These are phyloP conservation scores for Lordiphosa fenestrarum DNA, from an alignment of 2,888 invertebrate species.

Conservation along the genomic window DNA sequence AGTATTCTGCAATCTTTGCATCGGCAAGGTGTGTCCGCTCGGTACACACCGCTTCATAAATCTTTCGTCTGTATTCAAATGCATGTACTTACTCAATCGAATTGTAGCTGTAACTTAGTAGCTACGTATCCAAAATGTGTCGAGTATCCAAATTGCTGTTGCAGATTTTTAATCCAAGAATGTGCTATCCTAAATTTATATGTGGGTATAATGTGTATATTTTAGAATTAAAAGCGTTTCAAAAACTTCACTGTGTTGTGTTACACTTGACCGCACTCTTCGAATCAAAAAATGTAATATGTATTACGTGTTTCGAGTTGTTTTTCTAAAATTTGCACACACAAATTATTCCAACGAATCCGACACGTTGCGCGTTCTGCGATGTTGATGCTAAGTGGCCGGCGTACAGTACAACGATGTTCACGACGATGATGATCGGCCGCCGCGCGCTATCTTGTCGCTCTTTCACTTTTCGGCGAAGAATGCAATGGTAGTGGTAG, in stretches of 20 bases:
- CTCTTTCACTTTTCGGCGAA: constrained; percentile 47
- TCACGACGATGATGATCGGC: constrained; percentile 24
- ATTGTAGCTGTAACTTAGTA: constrained; percentile 49
- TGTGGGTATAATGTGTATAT: constrained; percentile 18
- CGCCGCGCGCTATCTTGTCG: constrained; percentile 15
- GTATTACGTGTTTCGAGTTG: constrained; percentile 23
- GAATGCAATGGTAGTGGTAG: constrained; percentile 46
- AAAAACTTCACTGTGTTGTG: constrained; percentile 49
- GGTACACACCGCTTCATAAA: constrained; percentile 2
- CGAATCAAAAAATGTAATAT: constrained; percentile 23
- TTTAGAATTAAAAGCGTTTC: constrained; percentile 21
- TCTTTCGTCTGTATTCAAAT: constrained; percentile 2
- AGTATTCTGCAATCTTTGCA: constrained; percentile 12
- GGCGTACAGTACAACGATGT: constrained; percentile 7
- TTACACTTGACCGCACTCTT: constrained; percentile 37
- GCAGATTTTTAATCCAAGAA: constrained; percentile 62
- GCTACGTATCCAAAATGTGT: constrained; percentile 50
- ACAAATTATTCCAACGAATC: constrained; percentile 28
- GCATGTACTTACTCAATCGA: constrained; percentile 61
- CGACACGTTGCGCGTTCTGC: constrained; percentile 43
- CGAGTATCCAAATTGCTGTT: constrained; percentile 62
- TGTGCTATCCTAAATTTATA: constrained; percentile 35
- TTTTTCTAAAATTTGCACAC: constrained; percentile 26
- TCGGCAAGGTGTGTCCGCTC: constrained; percentile 21
- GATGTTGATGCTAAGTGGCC: constrained; percentile 19